Base-by-base conservation (phyloP, 2,888 invertebrate species). In the Agonum fuliginosum region DNA sequence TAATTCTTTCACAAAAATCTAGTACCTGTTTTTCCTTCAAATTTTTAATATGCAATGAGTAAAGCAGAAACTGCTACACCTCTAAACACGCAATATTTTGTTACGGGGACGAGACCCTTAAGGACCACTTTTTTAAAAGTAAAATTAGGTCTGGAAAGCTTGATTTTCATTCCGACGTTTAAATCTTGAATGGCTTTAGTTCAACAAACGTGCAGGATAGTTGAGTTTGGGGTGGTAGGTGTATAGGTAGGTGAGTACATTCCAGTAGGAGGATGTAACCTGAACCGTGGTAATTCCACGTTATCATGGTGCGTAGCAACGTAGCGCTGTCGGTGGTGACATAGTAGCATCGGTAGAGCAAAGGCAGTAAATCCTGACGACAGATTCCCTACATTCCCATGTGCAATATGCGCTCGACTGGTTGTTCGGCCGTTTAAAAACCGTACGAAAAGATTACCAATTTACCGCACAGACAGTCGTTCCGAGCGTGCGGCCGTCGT, bases 401-500 rank as follows among this genome's bases (percentile, higher is more conserved):
- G 80, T 82, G 82, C 83, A 84, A 84, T 84, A 84, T 84, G 83
- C 67, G 67, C 67, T 62, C 48, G 67, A 67, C 67, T 75, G 75
- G 67, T 51, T 67, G 75, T 67, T 75, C 75, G 48, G 67, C 34
- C 75, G 67, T 75, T 75, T 75, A 75, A 75, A 75, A 75, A 51
- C 67, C 48, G 67, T 75, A 67, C 67, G 75, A 67, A 75, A 75
- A 75, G 84, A 85, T 85, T 83, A 84, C 84, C 85, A 84, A 85
- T 85, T 85, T 85, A 85, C 85, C 85, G 83, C 85, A 85, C 85
- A 85, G 83, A 84, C 84, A 83, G 83, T 81, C 81, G 81, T 82
- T 82, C 81, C 81, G 80, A 80, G 81, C 81, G 82, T 82, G 81
- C 81, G 80, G 80, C 81, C 81, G 82, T 81, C 81, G 82, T 83